Conservation (phyloP, 2,888 invertebrate genomes). For the Empis livida region DNA sequence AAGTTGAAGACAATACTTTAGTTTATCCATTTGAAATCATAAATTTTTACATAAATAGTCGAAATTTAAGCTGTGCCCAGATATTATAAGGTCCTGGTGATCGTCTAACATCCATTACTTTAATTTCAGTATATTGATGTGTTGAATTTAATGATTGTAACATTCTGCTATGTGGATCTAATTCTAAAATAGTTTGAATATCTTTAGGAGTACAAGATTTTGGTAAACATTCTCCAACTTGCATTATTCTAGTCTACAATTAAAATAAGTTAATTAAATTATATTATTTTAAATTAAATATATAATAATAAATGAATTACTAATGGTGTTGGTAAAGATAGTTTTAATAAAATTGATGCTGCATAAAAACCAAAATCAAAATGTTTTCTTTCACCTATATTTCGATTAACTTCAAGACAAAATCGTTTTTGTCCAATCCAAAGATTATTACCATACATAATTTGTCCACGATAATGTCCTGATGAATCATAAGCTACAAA, state of each 20-base stretch:
- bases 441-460: conserved; percentile 67
- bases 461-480: conserved; percentile 62
- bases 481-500: conserved; percentile 62
- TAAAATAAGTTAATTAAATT: not conserved
- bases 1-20: not conserved
- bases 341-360: conserved; percentile 22
- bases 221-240: conserved; percentile 65
- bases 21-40: not conserved
- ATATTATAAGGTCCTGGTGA: conserved; percentile 58
- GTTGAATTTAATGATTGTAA: conserved; percentile 17
- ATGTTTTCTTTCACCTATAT: conserved; percentile 23
- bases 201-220: conserved; percentile 47
- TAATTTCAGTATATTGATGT: conserved; percentile 24
- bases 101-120: conserved; percentile 46
- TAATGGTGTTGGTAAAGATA: conserved; percentile 21
- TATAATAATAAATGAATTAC: conserved; percentile 14
- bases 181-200: conserved; percentile 36
- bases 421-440: conserved; percentile 64
- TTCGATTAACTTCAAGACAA: conserved; percentile 45
- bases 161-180: conserved; percentile 30
- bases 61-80: conserved; percentile 49
- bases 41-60: not conserved
- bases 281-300: not conserved
- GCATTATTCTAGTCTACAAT: conserved; percentile 49
- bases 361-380: conserved; percentile 31